Percentiles rank a stretch among this genome's conserved stretches.
Evolutionary conservation across 2,797 vertebrate species (phyloP).

Genomic region (Mallotus villosus): DNA sequence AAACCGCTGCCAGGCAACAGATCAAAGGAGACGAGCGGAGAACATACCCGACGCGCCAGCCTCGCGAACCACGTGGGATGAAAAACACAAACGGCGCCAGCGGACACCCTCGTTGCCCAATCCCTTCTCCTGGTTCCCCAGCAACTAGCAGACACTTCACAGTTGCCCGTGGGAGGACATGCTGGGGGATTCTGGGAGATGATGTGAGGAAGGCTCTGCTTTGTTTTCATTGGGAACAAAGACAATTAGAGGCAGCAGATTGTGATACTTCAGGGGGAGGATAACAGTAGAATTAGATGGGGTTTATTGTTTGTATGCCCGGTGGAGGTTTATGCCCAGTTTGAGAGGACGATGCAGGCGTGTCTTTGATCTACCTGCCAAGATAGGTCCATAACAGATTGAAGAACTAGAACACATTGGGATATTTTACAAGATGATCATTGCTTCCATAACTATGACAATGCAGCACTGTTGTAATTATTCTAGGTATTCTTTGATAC

Average conservation of each 20-base stretch:
- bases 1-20: conserved; percentile 54
- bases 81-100: conserved; percentile 34
- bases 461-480: not conserved
- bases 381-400: not conserved
- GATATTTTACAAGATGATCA: conserved; percentile 26
- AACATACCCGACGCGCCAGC: conserved; percentile 38
- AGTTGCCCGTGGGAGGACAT: conserved; percentile 23
- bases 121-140: conserved; percentile 9
- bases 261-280: conserved; percentile 21
- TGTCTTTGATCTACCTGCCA: conserved; percentile 29
- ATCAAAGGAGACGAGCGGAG: conserved; percentile 63
- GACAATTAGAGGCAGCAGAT: conserved; percentile 41
- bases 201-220: conserved; percentile 8
- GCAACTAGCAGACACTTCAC: not conserved
- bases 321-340: conserved; percentile 15
- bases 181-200: conserved; percentile 24
- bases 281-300: conserved; percentile 27
- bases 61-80: conserved; percentile 24
- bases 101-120: not conserved
- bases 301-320: conserved; percentile 29
- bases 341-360: not conserved
- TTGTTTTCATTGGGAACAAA: conserved; percentile 33
- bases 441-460: not conserved
- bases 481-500: not conserved
- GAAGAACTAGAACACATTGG: not conserved